Evolutionary conservation across 1,140 invertebrate genomes (phyloP).

Genomic region (Lucilia sericata): DNA sequence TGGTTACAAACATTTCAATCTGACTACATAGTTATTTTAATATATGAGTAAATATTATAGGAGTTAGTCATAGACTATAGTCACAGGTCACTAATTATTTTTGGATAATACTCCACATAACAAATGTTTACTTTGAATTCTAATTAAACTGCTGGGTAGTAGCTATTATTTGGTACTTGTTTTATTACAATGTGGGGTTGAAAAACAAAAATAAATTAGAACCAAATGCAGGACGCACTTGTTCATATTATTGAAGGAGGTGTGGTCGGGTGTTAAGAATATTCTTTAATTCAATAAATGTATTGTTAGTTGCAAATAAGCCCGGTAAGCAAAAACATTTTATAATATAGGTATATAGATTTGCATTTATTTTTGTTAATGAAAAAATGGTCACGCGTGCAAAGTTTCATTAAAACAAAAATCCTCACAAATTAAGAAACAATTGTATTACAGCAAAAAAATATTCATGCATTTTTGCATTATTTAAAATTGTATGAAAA

Average conservation of each 20-base stretch:
- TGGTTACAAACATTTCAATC: too few relatives aligned
- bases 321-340: not conserved
- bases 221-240: not conserved
- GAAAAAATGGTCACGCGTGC: not conserved
- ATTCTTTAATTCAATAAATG: not conserved
- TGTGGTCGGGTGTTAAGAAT: not conserved
- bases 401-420: not conserved
- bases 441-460: not conserved
- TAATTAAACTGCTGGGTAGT: too few relatives aligned
- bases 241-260: not conserved
- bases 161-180: not conserved
- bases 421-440: not conserved
- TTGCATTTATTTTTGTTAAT: not conserved
- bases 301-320: not conserved
- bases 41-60: too few relatives aligned
- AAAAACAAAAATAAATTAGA: not conserved
- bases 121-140: too few relatives aligned
- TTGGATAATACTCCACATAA: too few relatives aligned
- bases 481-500: not conserved
- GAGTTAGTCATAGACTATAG: too few relatives aligned
- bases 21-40: too few relatives aligned
- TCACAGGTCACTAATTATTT: too few relatives aligned
- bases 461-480: not conserved
- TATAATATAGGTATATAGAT: not conserved
- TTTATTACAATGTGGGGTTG: not conserved